phyloP scores from a whole-genome alignment of 2,797 vertebrate species.

The Paratrypauchen microcephalus region DNA sequence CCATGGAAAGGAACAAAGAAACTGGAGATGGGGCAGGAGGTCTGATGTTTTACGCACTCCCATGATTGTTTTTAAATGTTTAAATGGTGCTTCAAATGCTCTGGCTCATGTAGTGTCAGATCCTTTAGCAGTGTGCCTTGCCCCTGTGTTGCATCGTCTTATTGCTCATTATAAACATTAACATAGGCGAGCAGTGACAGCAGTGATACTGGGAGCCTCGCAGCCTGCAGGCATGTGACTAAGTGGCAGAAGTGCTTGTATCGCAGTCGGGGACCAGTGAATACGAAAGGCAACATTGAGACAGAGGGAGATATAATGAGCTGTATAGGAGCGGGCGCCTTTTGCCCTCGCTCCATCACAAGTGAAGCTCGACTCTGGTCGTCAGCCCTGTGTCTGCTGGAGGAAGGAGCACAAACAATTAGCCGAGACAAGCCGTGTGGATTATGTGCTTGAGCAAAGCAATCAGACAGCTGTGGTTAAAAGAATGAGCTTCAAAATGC shows the following conservation, averaged over 20 bases:
- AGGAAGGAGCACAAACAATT: constrained; percentile 77
- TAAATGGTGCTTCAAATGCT: constrained; percentile 39
- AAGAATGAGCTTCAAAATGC: constrained; percentile 71
- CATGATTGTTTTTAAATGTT: constrained; percentile 53
- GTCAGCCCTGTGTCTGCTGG: constrained; percentile 56
- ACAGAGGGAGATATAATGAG: constrained; percentile 74
- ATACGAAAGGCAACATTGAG: constrained; percentile 66
- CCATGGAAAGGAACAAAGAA: constrained; percentile 53
- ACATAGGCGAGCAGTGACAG: constrained; percentile 56
- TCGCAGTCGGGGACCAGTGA: constrained; percentile 48
- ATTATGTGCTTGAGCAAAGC: constrained; percentile 72
- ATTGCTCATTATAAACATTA: constrained; percentile 64
- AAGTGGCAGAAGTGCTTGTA: constrained; percentile 54
- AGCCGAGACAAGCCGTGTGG: constrained; percentile 70
- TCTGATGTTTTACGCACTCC: constrained; percentile 30
- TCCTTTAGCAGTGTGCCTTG: constrained; percentile 32
- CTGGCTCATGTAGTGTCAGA: constrained; percentile 25
- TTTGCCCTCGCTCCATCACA: constrained; percentile 68
- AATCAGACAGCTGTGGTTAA: constrained; percentile 68
- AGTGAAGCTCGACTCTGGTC: constrained; percentile 59
- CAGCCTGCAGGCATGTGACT: constrained; percentile 54
- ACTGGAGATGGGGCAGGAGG: constrained; percentile 50
- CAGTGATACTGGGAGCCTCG: constrained; percentile 45
- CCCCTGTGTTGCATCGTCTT: constrained; percentile 20
- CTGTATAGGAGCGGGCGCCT: constrained; percentile 61